phyloP scores from a whole-genome alignment of 2,113 vertebrate genomes.

The Brienomyrus longianalis region DNA sequence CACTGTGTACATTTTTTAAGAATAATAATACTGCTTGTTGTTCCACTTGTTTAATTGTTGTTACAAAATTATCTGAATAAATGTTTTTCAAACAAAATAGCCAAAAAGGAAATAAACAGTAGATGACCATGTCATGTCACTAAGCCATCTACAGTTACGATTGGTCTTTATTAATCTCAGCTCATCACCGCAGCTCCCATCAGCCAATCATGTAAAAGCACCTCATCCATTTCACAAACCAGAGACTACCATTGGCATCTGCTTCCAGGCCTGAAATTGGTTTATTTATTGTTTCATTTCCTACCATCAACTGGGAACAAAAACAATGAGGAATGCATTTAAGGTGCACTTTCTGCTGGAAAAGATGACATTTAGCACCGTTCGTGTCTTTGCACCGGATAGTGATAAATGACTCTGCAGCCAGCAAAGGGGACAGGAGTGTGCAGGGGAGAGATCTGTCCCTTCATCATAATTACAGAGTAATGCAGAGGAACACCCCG shows the following conservation, averaged over 20 bases:
- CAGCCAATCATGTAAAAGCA: neutral
- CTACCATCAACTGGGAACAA: neutral
- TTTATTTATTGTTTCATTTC: neutral
- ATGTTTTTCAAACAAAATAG: neutral
- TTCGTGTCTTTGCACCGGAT: neutral
- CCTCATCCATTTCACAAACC: neutral
- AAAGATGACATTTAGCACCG: neutral
- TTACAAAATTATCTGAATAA: neutral
- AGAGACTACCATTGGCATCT: neutral
- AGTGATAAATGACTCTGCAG: neutral
- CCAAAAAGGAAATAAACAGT: neutral
- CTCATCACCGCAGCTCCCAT: neutral
- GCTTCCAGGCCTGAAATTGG: neutral
- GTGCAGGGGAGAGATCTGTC: neutral
- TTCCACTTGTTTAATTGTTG: neutral
- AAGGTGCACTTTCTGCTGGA: neutral
- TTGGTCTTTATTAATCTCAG: neutral
- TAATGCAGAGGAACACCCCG: neutral
- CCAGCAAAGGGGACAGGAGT: neutral
- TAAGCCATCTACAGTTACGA: neutral
- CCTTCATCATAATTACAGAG: slow-evolving; percentile 7
- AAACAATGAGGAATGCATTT: neutral
- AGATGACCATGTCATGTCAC: neutral
- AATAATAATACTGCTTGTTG: neutral
- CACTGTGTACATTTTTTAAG: neutral